Percentiles rank a stretch among this genome's conserved stretches.
phyloP scores from a whole-genome alignment of 2,888 invertebrate species.

The Oligia strigilis region DNA sequence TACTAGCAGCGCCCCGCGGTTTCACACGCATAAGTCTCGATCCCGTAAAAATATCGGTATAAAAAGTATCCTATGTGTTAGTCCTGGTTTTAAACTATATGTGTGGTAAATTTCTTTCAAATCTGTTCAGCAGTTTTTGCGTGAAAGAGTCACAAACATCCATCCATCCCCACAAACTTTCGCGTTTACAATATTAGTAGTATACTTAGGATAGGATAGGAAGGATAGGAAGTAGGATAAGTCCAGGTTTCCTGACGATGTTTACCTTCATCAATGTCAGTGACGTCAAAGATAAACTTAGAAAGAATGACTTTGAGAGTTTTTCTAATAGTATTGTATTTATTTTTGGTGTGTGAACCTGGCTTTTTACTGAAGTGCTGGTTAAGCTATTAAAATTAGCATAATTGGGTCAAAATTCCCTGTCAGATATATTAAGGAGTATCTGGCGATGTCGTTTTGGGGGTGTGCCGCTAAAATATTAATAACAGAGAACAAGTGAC shows the following conservation, averaged over 20 bases:
- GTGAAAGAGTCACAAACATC: too few species aligned
- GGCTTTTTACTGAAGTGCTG: conserved; percentile 4
- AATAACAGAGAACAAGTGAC: conserved; percentile 32
- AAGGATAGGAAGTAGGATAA: background rate
- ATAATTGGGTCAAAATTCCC: conserved; percentile 34
- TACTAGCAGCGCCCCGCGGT: too few species aligned
- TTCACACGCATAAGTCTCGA: too few species aligned
- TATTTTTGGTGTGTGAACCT: background rate
- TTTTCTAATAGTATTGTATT: background rate
- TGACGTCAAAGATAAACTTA: background rate
- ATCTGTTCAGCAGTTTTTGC: too few species aligned
- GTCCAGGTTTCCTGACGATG: background rate
- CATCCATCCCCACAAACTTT: too few species aligned
- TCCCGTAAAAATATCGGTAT: too few species aligned
- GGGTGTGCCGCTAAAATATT: conserved; percentile 46
- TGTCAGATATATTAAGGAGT: conserved; percentile 24
- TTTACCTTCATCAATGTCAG: background rate
- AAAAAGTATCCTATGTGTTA: too few species aligned
- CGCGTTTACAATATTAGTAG: too few species aligned
- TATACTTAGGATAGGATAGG: too few species aligned
- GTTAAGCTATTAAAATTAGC: conserved; percentile 27
- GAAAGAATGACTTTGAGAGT: background rate
- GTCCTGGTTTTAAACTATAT: too few species aligned
- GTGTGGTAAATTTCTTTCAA: too few species aligned
- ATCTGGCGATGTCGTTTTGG: conserved; percentile 36